These are phyloP conservation scores for Xyrauchen texanus DNA, from an alignment of 2,113 vertebrate species.

Conservation along the genomic window DNA sequence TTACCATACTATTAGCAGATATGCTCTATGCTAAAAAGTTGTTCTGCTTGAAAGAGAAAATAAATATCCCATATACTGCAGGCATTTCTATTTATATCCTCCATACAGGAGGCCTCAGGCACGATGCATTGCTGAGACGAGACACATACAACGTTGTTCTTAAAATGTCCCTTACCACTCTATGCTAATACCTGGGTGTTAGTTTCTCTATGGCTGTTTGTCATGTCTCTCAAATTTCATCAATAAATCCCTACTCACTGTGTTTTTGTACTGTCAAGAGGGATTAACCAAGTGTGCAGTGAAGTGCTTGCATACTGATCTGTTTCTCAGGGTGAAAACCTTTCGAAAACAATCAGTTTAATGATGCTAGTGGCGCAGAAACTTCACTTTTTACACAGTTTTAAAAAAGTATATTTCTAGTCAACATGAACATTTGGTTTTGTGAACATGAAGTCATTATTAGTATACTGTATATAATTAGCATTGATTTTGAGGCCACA, in stretches of 20 bases:
- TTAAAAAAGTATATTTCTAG: too few relatives aligned
- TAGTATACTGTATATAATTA: too few relatives aligned
- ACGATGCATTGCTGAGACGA: conserved; percentile 42
- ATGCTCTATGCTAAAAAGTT: conserved; percentile 34
- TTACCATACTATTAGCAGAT: conserved; percentile 56
- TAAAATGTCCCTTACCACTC: conserved; percentile 62
- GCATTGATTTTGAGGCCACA: too few relatives aligned
- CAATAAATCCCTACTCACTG: background rate
- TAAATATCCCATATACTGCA: conserved; percentile 63
- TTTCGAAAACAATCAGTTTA: background rate
- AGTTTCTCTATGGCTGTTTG: conserved; percentile 22
- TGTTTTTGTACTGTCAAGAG: conserved; percentile 5
- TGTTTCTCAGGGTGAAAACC: conserved; percentile 6
- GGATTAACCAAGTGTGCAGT: conserved; percentile 7
- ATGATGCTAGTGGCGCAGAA: too few relatives aligned
- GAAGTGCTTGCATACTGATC: conserved; percentile 11
- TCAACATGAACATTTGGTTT: too few relatives aligned
- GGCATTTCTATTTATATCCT: conserved; percentile 76
- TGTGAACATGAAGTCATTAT: too few relatives aligned
- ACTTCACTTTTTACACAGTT: too few relatives aligned
- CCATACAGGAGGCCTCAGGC: conserved; percentile 22
- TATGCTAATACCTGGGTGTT: conserved; percentile 29
- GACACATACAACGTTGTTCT: conserved; percentile 58
- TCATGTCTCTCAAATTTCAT: conserved; percentile 27
- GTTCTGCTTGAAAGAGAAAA: conserved; percentile 56